Evolutionary conservation across 2,888 invertebrate genomes (phyloP).

Genomic region (Tineola bisselliella): DNA sequence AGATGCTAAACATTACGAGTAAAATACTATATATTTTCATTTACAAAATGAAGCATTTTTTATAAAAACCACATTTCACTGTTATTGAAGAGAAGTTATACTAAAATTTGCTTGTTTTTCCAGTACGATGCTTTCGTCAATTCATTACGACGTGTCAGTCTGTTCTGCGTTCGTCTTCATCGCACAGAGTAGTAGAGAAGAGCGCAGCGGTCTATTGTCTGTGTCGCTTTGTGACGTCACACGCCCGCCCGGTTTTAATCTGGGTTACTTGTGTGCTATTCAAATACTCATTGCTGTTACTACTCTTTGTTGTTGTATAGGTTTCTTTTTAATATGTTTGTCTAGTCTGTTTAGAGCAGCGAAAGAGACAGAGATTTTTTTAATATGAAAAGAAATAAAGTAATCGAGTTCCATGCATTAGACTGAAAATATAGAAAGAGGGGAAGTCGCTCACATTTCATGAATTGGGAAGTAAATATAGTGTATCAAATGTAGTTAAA

Average conservation of each 20-base stretch:
- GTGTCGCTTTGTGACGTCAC: background rate
- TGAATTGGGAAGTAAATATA: background rate
- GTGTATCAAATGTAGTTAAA: background rate
- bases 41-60: no score
- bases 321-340: no score
- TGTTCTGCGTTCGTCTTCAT: background rate
- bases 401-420: no score
- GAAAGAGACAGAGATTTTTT: no score
- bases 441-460: no score
- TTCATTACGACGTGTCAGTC: background rate
- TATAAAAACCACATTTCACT: no score
- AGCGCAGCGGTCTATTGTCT: constrained; percentile 1
- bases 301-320: background rate
- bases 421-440: no score
- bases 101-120: background rate
- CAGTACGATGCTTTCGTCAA: background rate
- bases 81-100: no score
- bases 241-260: background rate
- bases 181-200: background rate
- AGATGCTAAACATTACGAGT: no score
- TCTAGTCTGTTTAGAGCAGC: no score
- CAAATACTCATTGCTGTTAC: background rate
- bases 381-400: no score
- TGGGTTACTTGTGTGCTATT: background rate
- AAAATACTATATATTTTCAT: no score